A percentile compares a stretch with the other conserved stretches of the same genome.
Conservation (phyloP, 2,797 vertebrate genomes). For the Cetoscarus ocellatus region DNA sequence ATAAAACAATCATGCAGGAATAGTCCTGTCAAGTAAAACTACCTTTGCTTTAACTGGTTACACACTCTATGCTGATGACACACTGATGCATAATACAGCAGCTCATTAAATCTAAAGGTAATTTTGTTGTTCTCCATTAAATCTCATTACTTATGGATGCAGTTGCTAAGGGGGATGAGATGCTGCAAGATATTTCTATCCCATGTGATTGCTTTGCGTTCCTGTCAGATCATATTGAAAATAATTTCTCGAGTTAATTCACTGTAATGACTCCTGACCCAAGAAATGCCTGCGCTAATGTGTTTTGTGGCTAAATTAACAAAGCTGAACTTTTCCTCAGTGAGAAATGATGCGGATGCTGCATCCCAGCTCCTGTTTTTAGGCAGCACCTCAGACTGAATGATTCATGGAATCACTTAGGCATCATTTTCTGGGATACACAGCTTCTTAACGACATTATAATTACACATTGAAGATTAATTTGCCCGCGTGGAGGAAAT, state of each 20-base stretch:
- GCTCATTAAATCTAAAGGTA: background rate
- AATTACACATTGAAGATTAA: constrained; percentile 73
- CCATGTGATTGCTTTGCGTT: background rate
- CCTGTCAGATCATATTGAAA: constrained; percentile 20
- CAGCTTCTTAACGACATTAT: constrained; percentile 65
- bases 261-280: constrained; percentile 24
- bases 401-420: constrained; percentile 73
- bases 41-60: too few relatives aligned
- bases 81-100: background rate
- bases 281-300: constrained; percentile 28
- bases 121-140: background rate
- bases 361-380: constrained; percentile 1
- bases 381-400: constrained; percentile 26
- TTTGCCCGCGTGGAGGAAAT: constrained; percentile 55
- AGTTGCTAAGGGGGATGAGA: background rate
- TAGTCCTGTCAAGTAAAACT: too few relatives aligned
- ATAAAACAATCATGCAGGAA: too few relatives aligned
- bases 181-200: background rate
- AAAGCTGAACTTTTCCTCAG: constrained; percentile 34
- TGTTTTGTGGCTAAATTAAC: constrained; percentile 43
- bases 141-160: background rate
- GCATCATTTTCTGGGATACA: constrained; percentile 60
- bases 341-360: constrained; percentile 3
- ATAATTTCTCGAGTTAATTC: constrained; percentile 14
- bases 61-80: background rate